phyloP scores from a whole-genome alignment of 2,797 vertebrate species.

The Odontamblyopus rebecca region DNA sequence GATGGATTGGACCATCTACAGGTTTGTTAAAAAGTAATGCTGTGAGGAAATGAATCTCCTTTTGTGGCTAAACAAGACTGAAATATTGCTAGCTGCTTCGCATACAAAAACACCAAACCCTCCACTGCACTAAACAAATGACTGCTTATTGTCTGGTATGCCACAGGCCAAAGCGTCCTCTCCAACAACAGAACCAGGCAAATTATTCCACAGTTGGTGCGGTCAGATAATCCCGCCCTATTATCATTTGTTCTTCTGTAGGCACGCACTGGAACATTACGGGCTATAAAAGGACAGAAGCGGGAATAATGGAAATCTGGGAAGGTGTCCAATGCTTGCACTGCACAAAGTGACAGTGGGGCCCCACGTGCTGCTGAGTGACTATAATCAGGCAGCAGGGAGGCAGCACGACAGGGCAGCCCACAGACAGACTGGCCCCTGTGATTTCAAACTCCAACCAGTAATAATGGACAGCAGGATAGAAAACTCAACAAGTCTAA shows the following conservation, averaged over 20 bases:
- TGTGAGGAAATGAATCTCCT: background rate
- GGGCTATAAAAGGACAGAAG: constrained; percentile 30
- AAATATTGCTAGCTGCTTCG: constrained; percentile 10
- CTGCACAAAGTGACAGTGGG: constrained; percentile 63
- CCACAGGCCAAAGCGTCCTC: constrained; percentile 22
- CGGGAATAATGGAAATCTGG: constrained; percentile 59
- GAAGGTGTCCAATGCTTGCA: constrained; percentile 63
- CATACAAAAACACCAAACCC: constrained; percentile 9
- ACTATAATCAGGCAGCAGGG: constrained; percentile 51
- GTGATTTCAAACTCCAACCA: background rate
- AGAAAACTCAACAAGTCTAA: constrained; percentile 14
- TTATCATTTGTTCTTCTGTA: constrained; percentile 52
- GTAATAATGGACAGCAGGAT: constrained; percentile 15
- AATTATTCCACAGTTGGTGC: constrained; percentile 45
- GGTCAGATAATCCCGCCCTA: constrained; percentile 49
- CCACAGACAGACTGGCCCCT: constrained; percentile 41
- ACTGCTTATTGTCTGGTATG: constrained; percentile 38
- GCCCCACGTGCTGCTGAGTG: constrained; percentile 35
- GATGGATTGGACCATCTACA: constrained; percentile 28
- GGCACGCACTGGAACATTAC: constrained; percentile 55
- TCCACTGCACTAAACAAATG: constrained; percentile 42
- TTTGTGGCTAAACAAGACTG: background rate
- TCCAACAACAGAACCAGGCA: constrained; percentile 34
- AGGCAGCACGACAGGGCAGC: constrained; percentile 38
- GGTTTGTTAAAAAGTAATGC: constrained; percentile 6